Percentiles rank a stretch among this genome's conserved stretches.
Conservation (phyloP, 1,140 invertebrate genomes). For the Drosophila littoralis region DNA sequence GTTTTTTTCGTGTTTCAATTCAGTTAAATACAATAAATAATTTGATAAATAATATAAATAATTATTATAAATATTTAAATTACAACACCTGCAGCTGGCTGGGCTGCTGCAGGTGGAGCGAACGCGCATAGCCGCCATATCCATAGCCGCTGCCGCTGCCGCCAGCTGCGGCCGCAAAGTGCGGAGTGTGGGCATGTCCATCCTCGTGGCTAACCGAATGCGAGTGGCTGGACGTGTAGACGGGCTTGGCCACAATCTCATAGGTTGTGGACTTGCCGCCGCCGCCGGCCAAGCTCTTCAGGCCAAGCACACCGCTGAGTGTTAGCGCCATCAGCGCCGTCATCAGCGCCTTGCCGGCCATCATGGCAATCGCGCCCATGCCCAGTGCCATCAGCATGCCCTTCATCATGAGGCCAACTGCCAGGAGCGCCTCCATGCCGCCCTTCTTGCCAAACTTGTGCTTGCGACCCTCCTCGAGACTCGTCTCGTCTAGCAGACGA, state of each 20-base stretch:
- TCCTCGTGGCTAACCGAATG: conserved; percentile 89
- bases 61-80: conserved; percentile 13
- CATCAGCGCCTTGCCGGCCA: conserved; percentile 94
- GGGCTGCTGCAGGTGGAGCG: conserved; percentile 66
- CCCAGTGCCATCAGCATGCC: conserved; percentile 90
- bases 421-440: conserved; percentile 86
- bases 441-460: conserved; percentile 86
- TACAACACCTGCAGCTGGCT: conserved; percentile 60
- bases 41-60: conserved; percentile 46
- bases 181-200: conserved; percentile 85
- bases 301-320: conserved; percentile 90
- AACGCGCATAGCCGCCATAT: conserved; percentile 85
- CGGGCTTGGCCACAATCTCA: conserved; percentile 92
- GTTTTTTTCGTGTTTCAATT: background rate
- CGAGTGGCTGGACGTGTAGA: conserved; percentile 89
- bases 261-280: conserved; percentile 91
- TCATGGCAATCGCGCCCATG: conserved; percentile 89
- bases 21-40: conserved; percentile 50
- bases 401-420: conserved; percentile 88
- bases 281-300: conserved; percentile 89
- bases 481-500: conserved; percentile 88
- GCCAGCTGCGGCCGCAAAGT: conserved; percentile 87
- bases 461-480: conserved; percentile 86
- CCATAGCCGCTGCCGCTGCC: conserved; percentile 85
- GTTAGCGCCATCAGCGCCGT: conserved; percentile 91